Evolutionary conservation across 2,888 invertebrate species (phyloP).

Genomic region (Scaptomyza tumidula): DNA sequence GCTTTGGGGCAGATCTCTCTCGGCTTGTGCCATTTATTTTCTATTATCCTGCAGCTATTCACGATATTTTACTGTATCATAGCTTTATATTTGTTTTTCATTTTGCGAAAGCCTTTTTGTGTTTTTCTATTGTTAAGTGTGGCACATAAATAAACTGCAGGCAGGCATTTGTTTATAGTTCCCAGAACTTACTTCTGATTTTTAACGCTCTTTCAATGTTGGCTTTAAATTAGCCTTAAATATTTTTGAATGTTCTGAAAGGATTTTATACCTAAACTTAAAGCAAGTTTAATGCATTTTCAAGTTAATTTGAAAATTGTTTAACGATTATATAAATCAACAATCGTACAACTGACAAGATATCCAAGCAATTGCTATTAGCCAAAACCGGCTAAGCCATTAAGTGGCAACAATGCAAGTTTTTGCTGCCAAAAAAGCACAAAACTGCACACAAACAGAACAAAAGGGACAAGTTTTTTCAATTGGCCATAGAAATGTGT

Average conservation of each 20-base stretch:
- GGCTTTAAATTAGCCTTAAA: background rate
- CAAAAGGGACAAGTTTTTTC: constrained; percentile 63
- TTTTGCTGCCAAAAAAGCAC: constrained; percentile 25
- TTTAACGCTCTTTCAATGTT: background rate
- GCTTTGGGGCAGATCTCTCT: background rate
- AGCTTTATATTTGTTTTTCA: background rate
- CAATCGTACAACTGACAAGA: constrained; percentile 5
- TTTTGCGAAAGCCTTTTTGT: background rate
- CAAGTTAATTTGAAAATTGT: constrained; percentile 29
- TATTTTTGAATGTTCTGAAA: background rate
- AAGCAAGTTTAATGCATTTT: constrained; percentile 20
- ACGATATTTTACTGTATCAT: background rate
- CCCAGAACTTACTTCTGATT: background rate
- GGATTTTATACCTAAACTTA: background rate
- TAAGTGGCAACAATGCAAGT: constrained; percentile 50
- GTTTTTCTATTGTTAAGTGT: background rate
- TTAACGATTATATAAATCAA: constrained; percentile 23
- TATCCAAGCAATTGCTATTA: constrained; percentile 21
- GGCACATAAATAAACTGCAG: background rate
- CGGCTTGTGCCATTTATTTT: background rate
- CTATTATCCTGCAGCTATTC: background rate
- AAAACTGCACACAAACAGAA: constrained; percentile 21
- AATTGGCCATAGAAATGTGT: constrained; percentile 49
- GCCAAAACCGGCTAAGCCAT: constrained; percentile 37
- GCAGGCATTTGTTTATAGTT: background rate